Evolutionary conservation across 2,888 invertebrate species (phyloP).

Genomic region (Stenodema calcarata): DNA sequence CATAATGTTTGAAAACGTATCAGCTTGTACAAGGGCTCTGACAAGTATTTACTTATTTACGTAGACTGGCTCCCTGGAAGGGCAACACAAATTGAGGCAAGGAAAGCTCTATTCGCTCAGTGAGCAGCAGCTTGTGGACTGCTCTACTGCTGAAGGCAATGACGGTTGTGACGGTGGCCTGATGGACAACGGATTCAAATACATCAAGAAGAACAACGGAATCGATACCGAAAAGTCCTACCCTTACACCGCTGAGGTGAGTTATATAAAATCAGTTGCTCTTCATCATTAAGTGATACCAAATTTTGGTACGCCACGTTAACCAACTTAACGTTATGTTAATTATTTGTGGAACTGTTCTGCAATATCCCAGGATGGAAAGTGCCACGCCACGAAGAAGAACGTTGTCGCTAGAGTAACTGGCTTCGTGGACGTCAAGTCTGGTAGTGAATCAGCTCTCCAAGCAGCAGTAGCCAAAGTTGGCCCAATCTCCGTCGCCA

Average conservation of each 20-base stretch:
- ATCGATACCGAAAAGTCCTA: constrained; percentile 67
- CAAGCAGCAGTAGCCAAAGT: constrained; percentile 79
- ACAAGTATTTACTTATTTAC: too few relatives aligned
- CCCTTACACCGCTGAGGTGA: constrained; percentile 62
- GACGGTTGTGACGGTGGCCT: constrained; percentile 66
- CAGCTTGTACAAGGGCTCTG: too few relatives aligned
- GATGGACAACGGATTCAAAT: constrained; percentile 65
- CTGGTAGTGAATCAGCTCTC: constrained; percentile 75
- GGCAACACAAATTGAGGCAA: constrained; percentile 64
- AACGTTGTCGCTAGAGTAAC: constrained; percentile 78
- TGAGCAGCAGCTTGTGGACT: constrained; percentile 68
- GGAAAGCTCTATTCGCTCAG: constrained; percentile 65
- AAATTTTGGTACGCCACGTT: too few relatives aligned
- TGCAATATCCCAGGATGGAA: background rate
- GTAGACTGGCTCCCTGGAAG: constrained; percentile 69
- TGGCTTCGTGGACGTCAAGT: constrained; percentile 78
- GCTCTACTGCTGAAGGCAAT: constrained; percentile 64
- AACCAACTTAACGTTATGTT: too few relatives aligned
- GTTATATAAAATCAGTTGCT: background rate
- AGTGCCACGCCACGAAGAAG: constrained; percentile 67
- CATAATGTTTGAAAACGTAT: too few relatives aligned
- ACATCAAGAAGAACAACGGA: constrained; percentile 65
- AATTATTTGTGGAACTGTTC: too few relatives aligned
- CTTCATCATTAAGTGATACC: background rate
- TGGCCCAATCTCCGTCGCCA: constrained; percentile 86